Conservation (phyloP, 1,140 invertebrate species). For the Zaprionus capensis region DNA sequence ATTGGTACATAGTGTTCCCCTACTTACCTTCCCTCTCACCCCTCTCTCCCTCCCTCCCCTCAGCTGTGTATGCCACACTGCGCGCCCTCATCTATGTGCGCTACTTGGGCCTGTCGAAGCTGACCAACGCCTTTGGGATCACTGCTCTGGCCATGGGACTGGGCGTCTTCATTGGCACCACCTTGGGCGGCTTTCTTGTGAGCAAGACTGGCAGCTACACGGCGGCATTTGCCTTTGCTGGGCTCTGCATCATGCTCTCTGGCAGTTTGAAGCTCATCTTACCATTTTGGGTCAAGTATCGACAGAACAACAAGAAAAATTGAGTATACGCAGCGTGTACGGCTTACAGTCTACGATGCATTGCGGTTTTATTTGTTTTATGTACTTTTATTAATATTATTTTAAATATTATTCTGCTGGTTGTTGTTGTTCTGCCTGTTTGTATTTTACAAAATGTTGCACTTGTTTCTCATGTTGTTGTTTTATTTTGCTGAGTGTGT, state of each 20-base stretch:
- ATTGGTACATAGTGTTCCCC: too few relatives aligned
- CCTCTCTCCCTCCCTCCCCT: too few relatives aligned
- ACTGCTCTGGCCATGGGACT: conserved; percentile 71
- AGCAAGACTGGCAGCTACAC: conserved; percentile 32
- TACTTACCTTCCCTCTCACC: neutral
- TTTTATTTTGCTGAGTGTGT: conserved; percentile 29
- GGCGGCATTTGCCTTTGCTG: conserved; percentile 65
- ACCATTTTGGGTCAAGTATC: conserved; percentile 26
- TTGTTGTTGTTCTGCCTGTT: conserved; percentile 29
- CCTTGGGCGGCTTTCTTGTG: conserved; percentile 57
- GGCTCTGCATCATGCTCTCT: conserved; percentile 56
- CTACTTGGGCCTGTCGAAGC: conserved; percentile 68
- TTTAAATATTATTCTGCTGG: conserved; percentile 10
- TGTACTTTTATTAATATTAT: neutral
- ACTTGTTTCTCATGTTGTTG: conserved; percentile 26
- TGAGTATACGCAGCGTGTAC: conserved; percentile 1
- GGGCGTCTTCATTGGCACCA: conserved; percentile 71
- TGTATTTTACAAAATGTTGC: conserved; percentile 56
- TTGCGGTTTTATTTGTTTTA: conserved; percentile 32
- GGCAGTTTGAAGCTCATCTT: conserved; percentile 60
- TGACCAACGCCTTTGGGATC: conserved; percentile 80
- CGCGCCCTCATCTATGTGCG: conserved; percentile 74
- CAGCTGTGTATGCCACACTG: conserved; percentile 73
- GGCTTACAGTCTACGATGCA: conserved; percentile 35
- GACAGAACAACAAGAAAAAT: neutral